These are phyloP conservation scores for Monodelphis domestica DNA, from an alignment of 2,797 vertebrate species.

Conservation along the genomic window DNA sequence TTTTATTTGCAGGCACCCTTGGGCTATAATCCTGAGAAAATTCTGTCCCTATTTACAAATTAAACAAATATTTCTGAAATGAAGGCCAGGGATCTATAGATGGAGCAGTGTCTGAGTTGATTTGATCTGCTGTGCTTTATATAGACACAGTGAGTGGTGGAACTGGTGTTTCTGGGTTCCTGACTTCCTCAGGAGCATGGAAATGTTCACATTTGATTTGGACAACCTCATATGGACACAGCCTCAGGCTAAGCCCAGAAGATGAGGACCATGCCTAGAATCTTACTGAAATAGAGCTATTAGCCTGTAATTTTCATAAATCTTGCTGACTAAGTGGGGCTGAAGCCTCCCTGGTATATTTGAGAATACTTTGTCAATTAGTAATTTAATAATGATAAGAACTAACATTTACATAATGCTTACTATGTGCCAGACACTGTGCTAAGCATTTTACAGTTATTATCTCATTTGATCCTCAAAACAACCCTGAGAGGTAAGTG, in stretches of 20 bases:
- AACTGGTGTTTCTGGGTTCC: background rate
- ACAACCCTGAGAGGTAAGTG: background rate
- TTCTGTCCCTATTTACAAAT: conserved; percentile 29
- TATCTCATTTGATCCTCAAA: background rate
- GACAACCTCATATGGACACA: background rate
- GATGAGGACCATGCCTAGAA: background rate
- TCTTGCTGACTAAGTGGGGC: background rate
- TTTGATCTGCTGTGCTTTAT: background rate
- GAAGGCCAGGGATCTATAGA: background rate
- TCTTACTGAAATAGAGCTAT: background rate
- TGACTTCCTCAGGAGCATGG: background rate
- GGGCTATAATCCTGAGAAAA: conserved; percentile 7
- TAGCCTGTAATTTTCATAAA: background rate
- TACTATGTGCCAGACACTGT: background rate
- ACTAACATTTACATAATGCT: background rate
- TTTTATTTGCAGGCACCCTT: conserved; percentile 49
- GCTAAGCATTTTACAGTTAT: background rate
- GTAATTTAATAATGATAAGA: background rate
- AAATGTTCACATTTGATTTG: background rate
- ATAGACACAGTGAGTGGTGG: background rate
- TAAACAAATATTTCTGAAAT: background rate
- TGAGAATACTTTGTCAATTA: background rate
- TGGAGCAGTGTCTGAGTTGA: background rate
- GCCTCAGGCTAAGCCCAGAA: background rate
- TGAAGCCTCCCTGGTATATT: background rate